Conservation (phyloP, 2,113 vertebrate genomes). For the Taxidea taxus region DNA sequence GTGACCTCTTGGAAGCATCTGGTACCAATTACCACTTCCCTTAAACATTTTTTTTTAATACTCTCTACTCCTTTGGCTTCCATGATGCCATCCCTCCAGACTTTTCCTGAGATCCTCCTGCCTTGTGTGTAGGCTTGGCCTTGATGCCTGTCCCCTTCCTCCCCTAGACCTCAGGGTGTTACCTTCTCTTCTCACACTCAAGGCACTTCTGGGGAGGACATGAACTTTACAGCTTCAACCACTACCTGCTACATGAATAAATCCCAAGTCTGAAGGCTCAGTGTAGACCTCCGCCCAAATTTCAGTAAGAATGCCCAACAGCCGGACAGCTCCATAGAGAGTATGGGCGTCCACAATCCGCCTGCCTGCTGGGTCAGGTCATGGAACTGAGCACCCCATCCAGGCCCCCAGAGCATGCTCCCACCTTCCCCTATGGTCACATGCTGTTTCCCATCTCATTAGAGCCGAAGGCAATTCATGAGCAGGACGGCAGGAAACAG, state of each 20-base stretch:
- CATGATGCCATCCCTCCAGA: too few species aligned
- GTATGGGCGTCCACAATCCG: not conserved
- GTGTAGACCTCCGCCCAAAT: not conserved
- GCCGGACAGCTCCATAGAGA: not conserved
- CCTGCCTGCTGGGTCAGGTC: not conserved
- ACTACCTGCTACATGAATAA: not conserved
- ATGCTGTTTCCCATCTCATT: rapidly evolving
- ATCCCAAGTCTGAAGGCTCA: not conserved
- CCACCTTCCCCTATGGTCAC: rapidly evolving
- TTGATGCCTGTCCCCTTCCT: not conserved
- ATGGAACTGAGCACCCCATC: not conserved
- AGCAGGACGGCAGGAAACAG: not conserved
- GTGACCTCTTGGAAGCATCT: not conserved
- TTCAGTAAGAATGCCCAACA: not conserved
- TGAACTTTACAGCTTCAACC: not conserved
- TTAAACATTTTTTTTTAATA: not conserved
- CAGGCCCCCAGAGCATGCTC: not conserved
- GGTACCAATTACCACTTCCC: not conserved
- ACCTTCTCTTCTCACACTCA: not conserved
- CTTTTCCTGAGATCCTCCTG: not conserved
- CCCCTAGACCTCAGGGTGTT: too few species aligned
- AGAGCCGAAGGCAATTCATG: not conserved
- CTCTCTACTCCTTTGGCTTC: not conserved
- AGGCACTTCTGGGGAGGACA: not conserved
- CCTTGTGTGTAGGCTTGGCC: too few species aligned